Evolutionary conservation across 2,888 invertebrate genomes (phyloP).

Genomic region (Rhimphoctona megacephalus): DNA sequence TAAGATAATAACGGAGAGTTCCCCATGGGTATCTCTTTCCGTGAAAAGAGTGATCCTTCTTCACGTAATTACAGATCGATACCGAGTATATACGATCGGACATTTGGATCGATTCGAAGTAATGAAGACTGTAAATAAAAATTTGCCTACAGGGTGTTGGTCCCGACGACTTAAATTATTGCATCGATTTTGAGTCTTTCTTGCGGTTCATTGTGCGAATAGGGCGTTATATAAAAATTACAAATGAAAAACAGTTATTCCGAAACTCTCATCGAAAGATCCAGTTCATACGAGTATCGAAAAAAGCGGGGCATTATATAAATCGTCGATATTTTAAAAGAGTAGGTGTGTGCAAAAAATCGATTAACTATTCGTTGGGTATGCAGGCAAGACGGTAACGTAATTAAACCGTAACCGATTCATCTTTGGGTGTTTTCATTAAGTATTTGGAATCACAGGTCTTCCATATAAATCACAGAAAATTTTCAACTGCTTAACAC

Average conservation of each 20-base stretch:
- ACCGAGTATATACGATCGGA: constrained; percentile 47
- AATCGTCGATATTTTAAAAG: constrained; percentile 70
- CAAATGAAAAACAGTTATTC: constrained; percentile 35
- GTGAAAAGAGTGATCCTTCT: constrained; percentile 36
- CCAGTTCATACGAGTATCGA: neutral
- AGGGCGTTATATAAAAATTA: constrained; percentile 22
- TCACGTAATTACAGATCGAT: constrained; percentile 59
- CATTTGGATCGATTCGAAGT: constrained; percentile 54
- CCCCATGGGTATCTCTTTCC: constrained; percentile 28
- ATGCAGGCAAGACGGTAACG: constrained; percentile 65
- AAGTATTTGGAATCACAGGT: neutral
- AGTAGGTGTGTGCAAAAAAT: constrained; percentile 74
- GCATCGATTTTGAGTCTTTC: constrained; percentile 4
- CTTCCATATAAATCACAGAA: neutral
- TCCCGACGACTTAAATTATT: constrained; percentile 9
- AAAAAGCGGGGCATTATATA: constrained; percentile 56
- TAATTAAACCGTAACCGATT: constrained; percentile 72
- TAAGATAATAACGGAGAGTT: constrained; percentile 55
- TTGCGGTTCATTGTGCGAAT: constrained; percentile 32
- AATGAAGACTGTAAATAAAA: constrained; percentile 34
- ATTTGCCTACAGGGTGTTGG: constrained; percentile 17
- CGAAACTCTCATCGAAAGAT: neutral
- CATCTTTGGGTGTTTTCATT: constrained; percentile 45
- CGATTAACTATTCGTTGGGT: constrained; percentile 75
- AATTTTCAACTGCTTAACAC: neutral